Evolutionary conservation across 2,888 invertebrate genomes (phyloP), one percentile per base, ranked within the genome.

Genomic region (Limnephilus marmoratus): DNA sequence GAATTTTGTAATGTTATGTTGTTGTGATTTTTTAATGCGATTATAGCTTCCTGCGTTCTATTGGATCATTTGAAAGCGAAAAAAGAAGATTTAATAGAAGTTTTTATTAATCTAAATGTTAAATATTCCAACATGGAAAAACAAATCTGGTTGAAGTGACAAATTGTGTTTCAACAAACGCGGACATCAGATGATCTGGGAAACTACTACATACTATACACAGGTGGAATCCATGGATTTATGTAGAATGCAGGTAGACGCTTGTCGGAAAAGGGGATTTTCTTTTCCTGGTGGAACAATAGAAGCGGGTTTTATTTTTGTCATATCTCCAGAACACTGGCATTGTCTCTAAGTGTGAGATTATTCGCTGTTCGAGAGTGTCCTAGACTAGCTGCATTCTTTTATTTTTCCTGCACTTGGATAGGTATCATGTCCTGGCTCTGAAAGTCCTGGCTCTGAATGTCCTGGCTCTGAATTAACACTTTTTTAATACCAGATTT

Each of bases 281-380:
- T n/a, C 24, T 68, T 68, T 68, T 68, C n/a, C 24, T 68, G n/a
- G 9, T 9, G 29, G 41, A 90, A 90, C 90, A 90, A 90, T 90
- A 31, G 45, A 31, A 12, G 89, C 3, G 81, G 82, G n/a, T 24
- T 37, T 37, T 81, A 41, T 49, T 82, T 90, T 90, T 90, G 82
- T 90, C 29, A 45, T 41, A 29, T 81, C 81, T n/a, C 31, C 82
- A 34, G 82, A 82, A 82, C 31, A 82, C 82, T 34, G 68, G 90
- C 34, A 82, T 82, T 90, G 45, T n/a, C 29, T 29, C 82, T 82
- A 80, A 49, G 81, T 81, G 82, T 90, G 45, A 90, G 82, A 90
- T 81, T 49, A 37, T 81, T 90, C 18, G 82, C 18, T 31, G 82
- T 68, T 68, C 31, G 81, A 29, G 82, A 18, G 34, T 34, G 18